Base-by-base conservation (phyloP, 2,888 invertebrate genomes). In the Minunthozetes semirufus region DNA sequence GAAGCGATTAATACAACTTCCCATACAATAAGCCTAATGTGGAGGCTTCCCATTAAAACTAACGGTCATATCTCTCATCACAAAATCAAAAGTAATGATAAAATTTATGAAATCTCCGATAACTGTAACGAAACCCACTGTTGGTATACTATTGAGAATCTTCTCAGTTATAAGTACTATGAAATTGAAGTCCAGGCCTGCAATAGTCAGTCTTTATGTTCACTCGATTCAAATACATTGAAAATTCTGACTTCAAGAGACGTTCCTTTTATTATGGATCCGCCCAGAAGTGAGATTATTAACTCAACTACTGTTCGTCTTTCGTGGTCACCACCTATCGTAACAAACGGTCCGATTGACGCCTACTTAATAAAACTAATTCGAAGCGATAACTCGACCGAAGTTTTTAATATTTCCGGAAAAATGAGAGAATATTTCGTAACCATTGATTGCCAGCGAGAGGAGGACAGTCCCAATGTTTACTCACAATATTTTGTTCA, bases 41-140 rank as follows among this genome's bases (percentile, higher is more conserved):
- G 77, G 77, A 56, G 13, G 3, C 75, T 76, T 13, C 77, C 77
- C 15, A 15, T 46, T 9, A 63, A 76, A 42, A 75, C 76, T 11
- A 77, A 77, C 68, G 77, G 77, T 46, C 68, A 70, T 15, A 73
- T 77, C 38, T 74, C 76, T 29, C 68, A 75, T n/a, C 77, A 77
- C 72, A 56, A 48, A 25, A 46, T 77, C 19, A 27, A 59, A 9
- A 72, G 72, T 56, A 77, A 77, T 29, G 33, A 68, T 9, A 9
- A 73, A 13, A 61, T 5, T 25, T 11, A 22, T 33, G 3, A 29
- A 11, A 63, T 5, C 3, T 6, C 38, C 38, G 25, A 22, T 17
- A 6, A 38, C 4, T 42, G 22, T 13, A 68, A 17, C 9, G 19
- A n/a, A 42, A 42, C 1, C 19, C 15, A 17, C 13, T 29, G 38